These are phyloP conservation scores for Arctocebus calabarensis DNA, from an alignment of 2,797 vertebrate species.

Conservation along the genomic window DNA sequence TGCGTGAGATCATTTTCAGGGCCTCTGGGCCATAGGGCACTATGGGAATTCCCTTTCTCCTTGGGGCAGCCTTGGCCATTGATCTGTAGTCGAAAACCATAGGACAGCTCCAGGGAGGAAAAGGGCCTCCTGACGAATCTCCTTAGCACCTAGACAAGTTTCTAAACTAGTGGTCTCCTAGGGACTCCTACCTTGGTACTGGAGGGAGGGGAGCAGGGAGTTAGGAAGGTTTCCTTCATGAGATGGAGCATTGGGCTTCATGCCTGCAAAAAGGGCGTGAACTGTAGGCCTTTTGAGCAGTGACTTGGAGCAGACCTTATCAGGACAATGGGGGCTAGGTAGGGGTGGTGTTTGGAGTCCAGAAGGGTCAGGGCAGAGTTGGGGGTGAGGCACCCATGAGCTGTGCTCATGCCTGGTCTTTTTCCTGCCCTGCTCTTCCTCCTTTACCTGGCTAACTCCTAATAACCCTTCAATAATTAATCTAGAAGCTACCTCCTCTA, in stretches of 20 bases:
- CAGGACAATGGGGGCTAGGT: not conserved
- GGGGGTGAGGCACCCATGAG: not conserved
- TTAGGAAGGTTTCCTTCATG: not conserved
- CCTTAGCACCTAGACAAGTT: not conserved
- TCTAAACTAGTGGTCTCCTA: not conserved
- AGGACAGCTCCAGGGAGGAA: not conserved
- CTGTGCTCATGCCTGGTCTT: not conserved
- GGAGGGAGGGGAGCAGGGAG: not conserved
- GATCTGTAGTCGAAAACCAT: not conserved
- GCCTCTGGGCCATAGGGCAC: not conserved
- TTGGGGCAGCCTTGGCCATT: not conserved
- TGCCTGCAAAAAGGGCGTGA: not conserved
- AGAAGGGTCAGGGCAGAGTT: not conserved
- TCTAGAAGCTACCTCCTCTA: not conserved
- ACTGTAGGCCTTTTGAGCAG: not conserved
- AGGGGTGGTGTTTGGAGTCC: not conserved
- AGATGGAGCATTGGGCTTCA: not conserved
- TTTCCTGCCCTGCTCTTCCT: not conserved
- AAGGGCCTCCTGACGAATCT: not conserved
- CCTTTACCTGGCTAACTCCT: not conserved
- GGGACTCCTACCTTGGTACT: not conserved
- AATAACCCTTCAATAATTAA: not conserved
- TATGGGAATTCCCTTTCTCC: constrained; percentile 36
- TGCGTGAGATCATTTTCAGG: not conserved
- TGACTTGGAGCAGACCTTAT: not conserved